Evolutionary conservation across 2,113 vertebrate genomes (phyloP).

Genomic region (Pipa parva): DNA sequence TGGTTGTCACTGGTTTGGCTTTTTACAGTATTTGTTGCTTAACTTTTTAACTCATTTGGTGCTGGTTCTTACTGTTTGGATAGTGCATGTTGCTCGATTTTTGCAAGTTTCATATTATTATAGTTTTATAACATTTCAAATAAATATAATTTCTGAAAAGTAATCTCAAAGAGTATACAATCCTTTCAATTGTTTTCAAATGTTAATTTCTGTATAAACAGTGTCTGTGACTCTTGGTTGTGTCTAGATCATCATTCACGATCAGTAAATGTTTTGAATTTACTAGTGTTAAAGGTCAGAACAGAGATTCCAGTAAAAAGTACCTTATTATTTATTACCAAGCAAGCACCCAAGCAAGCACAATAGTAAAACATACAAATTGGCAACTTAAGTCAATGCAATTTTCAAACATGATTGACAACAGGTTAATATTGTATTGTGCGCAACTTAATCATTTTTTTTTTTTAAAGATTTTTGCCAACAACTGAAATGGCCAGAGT

Average conservation of each 20-base stretch:
- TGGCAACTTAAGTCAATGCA: neutral
- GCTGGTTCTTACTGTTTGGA: too few species aligned
- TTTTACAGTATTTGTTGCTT: too few species aligned
- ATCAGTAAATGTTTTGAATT: constrained; percentile 27
- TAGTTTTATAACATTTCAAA: too few species aligned
- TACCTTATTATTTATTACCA: constrained; percentile 21
- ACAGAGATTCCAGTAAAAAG: constrained; percentile 10
- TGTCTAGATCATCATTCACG: constrained; percentile 9
- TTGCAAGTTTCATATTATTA: too few species aligned
- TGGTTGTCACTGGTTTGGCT: too few species aligned
- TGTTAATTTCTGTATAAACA: neutral
- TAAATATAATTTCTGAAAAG: too few species aligned
- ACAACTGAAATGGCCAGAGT: neutral
- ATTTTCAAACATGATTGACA: neutral
- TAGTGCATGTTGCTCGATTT: too few species aligned
- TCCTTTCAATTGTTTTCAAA: too few species aligned
- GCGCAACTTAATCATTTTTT: neutral
- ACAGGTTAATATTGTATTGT: neutral
- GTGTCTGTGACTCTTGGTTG: neutral
- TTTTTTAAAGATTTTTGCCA: neutral
- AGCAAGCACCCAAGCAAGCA: too few species aligned
- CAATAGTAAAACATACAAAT: constrained; percentile 1
- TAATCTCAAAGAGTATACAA: too few species aligned
- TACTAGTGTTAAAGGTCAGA: constrained; percentile 32
- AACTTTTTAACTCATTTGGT: too few species aligned